Conservation (phyloP, 1,140 invertebrate species). For the Psilanteris sp. region DNA sequence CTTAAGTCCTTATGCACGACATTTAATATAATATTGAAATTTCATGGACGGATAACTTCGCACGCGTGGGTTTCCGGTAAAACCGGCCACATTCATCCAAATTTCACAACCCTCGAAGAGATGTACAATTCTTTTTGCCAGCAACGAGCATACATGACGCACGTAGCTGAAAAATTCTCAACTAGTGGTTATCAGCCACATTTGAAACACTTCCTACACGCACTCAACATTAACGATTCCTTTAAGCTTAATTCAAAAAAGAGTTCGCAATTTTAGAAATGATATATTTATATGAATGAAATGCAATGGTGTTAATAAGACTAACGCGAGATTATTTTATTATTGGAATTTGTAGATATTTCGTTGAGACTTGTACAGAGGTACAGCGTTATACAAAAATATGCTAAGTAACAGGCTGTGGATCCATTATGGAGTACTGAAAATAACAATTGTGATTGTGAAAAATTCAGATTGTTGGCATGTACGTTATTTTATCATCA, state of each 20-base stretch:
- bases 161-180: conserved; percentile 74
- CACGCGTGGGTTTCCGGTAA: conserved; percentile 66
- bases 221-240: conserved; percentile 76
- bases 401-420: conserved; percentile 15
- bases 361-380: conserved; percentile 9
- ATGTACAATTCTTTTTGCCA: conserved; percentile 76
- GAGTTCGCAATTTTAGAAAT: conserved; percentile 29
- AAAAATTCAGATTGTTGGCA: conserved; percentile 3
- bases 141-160: conserved; percentile 72
- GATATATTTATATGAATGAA: neutral
- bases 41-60: conserved; percentile 82
- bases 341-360: neutral
- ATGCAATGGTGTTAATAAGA: neutral
- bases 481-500: neutral
- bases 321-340: neutral
- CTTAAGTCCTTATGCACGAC: conserved; percentile 84
- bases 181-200: conserved; percentile 77
- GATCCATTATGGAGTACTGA: neutral
- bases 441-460: neutral
- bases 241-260: conserved; percentile 70
- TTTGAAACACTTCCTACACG: conserved; percentile 76
- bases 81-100: conserved; percentile 66
- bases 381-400: neutral
- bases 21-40: conserved; percentile 85
- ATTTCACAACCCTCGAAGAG: conserved; percentile 71